Evolutionary conservation across 2,113 vertebrate genomes (phyloP).

Genomic region (Otus sunia): DNA sequence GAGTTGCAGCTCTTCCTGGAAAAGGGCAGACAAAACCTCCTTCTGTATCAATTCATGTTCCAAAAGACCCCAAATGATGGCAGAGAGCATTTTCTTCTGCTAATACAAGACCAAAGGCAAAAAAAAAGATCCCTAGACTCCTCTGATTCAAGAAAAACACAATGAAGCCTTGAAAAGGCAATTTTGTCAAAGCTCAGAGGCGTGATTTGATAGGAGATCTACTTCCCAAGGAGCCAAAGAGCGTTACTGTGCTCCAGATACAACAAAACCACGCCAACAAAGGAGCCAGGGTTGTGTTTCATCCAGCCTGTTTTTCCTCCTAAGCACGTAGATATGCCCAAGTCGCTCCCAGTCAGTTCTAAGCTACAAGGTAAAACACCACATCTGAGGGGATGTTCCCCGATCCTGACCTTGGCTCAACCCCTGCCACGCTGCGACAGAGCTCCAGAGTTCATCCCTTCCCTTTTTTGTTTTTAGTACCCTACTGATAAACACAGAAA

Average conservation of each 20-base stretch:
- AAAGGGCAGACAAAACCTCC: not conserved
- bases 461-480: not conserved
- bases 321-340: accelerated
- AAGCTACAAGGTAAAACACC: no score
- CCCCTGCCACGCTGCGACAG: not conserved
- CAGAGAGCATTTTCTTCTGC: not conserved
- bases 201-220: not conserved
- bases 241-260: not conserved
- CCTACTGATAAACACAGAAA: not conserved
- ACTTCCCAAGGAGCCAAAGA: not conserved
- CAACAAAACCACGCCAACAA: not conserved
- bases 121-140: not conserved
- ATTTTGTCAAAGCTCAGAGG: not conserved
- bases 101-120: accelerated
- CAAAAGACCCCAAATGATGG: not conserved
- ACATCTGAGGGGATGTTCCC: not conserved
- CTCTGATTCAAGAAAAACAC: not conserved
- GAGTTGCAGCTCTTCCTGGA: not conserved
- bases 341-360: not conserved
- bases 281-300: not conserved
- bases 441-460: not conserved
- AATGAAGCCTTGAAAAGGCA: not conserved
- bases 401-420: not conserved
- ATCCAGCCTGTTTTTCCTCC: not conserved
- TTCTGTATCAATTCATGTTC: not conserved